Base-by-base conservation (phyloP, 2,113 vertebrate species). In the Phylloscopus trochilus region DNA sequence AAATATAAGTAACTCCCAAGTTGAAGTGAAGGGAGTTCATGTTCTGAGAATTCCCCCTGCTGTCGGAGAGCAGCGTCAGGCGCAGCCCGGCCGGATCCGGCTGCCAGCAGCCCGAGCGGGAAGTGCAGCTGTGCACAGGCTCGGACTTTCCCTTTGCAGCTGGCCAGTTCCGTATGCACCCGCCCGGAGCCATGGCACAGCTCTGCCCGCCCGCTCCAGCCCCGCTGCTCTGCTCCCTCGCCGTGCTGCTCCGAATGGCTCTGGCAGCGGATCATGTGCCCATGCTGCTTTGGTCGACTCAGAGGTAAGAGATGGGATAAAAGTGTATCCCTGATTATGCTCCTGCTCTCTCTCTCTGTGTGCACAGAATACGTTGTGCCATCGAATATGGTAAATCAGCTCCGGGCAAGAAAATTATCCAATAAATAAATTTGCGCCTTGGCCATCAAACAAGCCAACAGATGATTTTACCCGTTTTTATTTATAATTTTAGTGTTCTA, bases 251-350 rank as follows among this genome's bases (percentile, higher is more conserved):
- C 63, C 4, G 0, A 35, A 5, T 2, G 0, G 7, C 86, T 7
- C 55, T 89, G 16, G 6, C 97, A 0, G 26, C 8, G 47, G 30
- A 62, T 2, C 97, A 97, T 24, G 96, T 97, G 18, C 97, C 97
- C 0, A 28, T 97, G 89, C 91, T 98, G 84, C 79, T 98, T 4
- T 98, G 97, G 97, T 97, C 97, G 41, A 94, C 96, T 19, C 51
- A 85, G 80, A 95, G 97, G 97, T 98, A 92, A 97, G 97, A 37
- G 53, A 83, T 30, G 7, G 19, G 8, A 0, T 13, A 1, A 11
- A 28, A 73, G 30, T 1, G 12, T 46, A 4, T 12, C 64, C 46
- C 35, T 75, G 2, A 24, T 83, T 33, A 2, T 7, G 35, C 33
- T 47, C 0, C 15, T 53, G 53, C 43, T 91, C 41, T 13, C 47